Evolutionary conservation across 2,113 vertebrate species (phyloP).

Genomic region (Lonchura striata): DNA sequence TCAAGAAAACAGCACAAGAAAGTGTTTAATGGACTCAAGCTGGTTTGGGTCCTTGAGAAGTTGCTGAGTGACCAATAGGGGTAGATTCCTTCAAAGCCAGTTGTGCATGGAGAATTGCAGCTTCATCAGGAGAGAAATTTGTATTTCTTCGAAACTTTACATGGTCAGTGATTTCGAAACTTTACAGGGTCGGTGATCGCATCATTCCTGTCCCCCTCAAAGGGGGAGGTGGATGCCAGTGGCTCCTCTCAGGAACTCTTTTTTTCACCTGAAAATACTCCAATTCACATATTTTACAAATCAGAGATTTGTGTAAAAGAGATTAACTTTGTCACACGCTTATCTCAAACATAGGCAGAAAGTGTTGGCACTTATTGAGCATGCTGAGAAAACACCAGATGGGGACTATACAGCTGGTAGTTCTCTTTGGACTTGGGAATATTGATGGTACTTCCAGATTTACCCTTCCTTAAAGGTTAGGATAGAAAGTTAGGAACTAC

Average conservation of each 20-base stretch:
- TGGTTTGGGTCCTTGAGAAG: not conserved
- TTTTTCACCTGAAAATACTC: not conserved
- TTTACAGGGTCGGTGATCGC: fast-evolving
- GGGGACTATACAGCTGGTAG: not conserved
- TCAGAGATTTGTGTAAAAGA: not conserved
- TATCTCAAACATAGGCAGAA: not conserved
- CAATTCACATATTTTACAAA: not conserved
- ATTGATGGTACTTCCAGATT: not conserved
- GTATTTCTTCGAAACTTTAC: not conserved
- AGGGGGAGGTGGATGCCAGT: not conserved
- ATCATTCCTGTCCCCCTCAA: not conserved
- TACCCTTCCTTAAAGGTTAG: not conserved
- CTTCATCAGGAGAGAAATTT: not conserved
- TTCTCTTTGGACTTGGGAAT: not conserved
- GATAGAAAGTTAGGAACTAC: not conserved
- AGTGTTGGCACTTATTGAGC: not conserved
- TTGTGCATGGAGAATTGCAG: not conserved
- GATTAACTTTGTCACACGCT: not conserved
- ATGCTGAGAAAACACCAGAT: not conserved
- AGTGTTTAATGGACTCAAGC: not conserved
- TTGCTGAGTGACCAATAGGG: not conserved
- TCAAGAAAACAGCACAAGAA: not conserved
- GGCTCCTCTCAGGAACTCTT: not conserved
- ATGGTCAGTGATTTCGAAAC: fast-evolving
- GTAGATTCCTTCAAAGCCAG: not conserved